phyloP scores from a whole-genome alignment of 1,140 invertebrate genomes.

The Adoxophyes honmai region DNA sequence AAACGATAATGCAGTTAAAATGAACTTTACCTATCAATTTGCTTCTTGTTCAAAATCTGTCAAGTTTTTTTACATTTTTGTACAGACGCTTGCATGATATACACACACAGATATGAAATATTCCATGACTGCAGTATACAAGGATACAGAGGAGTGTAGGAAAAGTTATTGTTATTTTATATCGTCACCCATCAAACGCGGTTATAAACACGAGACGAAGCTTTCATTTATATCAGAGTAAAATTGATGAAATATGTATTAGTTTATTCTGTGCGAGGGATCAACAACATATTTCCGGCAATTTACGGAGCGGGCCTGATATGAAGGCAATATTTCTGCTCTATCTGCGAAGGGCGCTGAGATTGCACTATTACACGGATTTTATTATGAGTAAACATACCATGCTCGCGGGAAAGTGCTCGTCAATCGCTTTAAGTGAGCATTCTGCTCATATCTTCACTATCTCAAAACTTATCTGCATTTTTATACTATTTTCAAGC shows the following conservation, averaged over 20 bases:
- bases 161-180: no score
- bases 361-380: slow-evolving; percentile 41
- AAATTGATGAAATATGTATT: slow-evolving; percentile 47
- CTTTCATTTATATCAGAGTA: slow-evolving; percentile 24
- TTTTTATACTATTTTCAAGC: no score
- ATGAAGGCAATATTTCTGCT: slow-evolving; percentile 47
- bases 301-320: slow-evolving; percentile 42
- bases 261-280: slow-evolving; percentile 39
- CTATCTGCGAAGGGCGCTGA: slow-evolving; percentile 43
- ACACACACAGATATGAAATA: no score
- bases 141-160: no score
- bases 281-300: slow-evolving; percentile 46
- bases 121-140: no score
- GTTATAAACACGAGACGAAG: neutral
- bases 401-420: neutral
- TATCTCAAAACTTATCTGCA: no score
- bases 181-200: neutral
- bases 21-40: no score
- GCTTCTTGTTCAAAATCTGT: no score
- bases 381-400: slow-evolving; percentile 29
- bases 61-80: no score
- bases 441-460: no score
- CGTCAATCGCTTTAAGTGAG: neutral
- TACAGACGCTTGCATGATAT: no score
- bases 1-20: no score